These are phyloP conservation scores for Caenorhabditis angaria DNA, from an alignment of 2,888 invertebrate genomes.

Conservation along the genomic window DNA sequence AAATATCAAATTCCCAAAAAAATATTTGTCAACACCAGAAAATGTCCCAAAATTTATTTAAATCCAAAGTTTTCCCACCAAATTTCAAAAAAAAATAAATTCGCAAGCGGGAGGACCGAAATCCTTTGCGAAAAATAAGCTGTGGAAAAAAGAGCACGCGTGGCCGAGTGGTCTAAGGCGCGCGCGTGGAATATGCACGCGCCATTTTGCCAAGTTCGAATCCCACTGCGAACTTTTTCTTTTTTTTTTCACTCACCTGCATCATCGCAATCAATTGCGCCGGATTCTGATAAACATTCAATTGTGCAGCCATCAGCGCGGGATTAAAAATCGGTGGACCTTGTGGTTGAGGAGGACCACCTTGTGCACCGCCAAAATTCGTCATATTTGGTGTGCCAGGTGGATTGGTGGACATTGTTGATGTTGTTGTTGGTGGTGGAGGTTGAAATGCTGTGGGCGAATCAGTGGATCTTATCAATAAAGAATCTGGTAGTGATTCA, in stretches of 20 bases:
- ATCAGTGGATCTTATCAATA: constrained; percentile 18
- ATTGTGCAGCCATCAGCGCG: constrained; percentile 60
- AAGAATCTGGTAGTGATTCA: constrained; percentile 2
- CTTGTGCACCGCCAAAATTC: neutral
- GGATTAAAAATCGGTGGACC: constrained; percentile 45
- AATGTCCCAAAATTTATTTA: neutral
- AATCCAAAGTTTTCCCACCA: neutral
- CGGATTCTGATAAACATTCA: constrained; percentile 54
- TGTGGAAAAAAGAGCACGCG: no score
- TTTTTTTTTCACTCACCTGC: constrained; percentile 47
- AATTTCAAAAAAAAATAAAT: neutral
- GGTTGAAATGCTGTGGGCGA: constrained; percentile 37
- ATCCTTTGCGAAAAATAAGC: no score
- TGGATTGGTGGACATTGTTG: neutral
- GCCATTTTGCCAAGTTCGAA: neutral
- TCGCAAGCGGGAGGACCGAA: no score
- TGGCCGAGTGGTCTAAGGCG: no score
- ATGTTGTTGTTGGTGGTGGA: constrained; percentile 13
- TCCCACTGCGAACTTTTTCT: neutral
- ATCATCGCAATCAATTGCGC: constrained; percentile 55
- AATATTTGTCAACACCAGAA: neutral
- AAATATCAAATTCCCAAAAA: neutral
- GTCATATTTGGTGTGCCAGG: neutral
- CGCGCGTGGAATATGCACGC: no score
- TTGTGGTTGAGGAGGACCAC: neutral